phyloP scores from a whole-genome alignment of 2,797 vertebrate genomes.

The Periophthalmus magnuspinnatus region DNA sequence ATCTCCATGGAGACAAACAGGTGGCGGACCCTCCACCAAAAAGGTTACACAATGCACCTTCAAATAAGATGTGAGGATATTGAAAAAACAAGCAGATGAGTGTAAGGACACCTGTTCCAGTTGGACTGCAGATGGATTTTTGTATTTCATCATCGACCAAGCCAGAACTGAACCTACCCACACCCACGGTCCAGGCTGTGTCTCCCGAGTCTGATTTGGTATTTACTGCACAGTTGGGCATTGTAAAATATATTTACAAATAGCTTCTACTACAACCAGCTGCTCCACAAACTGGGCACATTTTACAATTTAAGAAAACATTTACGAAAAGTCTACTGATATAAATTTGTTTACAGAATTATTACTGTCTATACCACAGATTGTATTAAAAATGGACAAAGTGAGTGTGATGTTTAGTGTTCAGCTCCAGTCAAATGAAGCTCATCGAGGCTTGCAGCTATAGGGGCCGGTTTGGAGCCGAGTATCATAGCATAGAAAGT shows the following conservation, averaged over 20 bases:
- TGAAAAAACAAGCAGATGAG: constrained; percentile 20
- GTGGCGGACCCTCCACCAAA: too few species aligned
- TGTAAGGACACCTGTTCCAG: constrained; percentile 22
- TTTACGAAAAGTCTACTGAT: too few species aligned
- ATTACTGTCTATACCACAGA: too few species aligned
- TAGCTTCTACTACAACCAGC: constrained; percentile 37
- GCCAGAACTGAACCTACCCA: constrained; percentile 34
- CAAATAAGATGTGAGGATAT: background rate
- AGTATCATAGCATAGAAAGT: too few species aligned
- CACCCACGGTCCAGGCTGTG: constrained; percentile 30
- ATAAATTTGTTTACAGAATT: too few species aligned
- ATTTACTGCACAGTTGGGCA: constrained; percentile 51
- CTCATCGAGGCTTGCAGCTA: too few species aligned
- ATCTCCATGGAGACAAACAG: too few species aligned
- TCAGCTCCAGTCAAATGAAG: too few species aligned
- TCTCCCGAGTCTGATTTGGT: constrained; percentile 33
- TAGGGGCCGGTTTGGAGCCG: too few species aligned
- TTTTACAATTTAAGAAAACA: background rate
- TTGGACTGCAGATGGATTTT: constrained; percentile 55
- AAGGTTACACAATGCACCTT: background rate
- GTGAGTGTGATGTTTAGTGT: too few species aligned
- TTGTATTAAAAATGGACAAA: too few species aligned
- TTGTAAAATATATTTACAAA: constrained; percentile 31
- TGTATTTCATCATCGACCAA: constrained; percentile 32
- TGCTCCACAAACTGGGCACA: constrained; percentile 26